Evolutionary conservation across 2,113 vertebrate genomes (phyloP), one percentile per base, ranked within the genome.

Genomic region (Actenoides hombroni): DNA sequence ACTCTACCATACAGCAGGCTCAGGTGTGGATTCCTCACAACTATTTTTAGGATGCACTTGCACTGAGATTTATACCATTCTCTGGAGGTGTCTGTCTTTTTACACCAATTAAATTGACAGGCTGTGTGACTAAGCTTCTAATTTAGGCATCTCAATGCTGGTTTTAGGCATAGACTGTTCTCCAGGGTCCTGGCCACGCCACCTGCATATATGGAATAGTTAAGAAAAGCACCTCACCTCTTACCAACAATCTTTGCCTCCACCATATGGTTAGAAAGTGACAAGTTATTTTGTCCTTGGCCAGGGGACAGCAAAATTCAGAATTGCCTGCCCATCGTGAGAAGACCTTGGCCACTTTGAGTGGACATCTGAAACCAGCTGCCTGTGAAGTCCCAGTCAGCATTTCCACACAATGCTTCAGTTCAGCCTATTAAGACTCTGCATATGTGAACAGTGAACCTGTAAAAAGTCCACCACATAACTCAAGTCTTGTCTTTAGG

Each of bases 41-140:
- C 76, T 94, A 86, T 93, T 92, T 90, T 92, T 86, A 95, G 79
- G 86, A 92, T 21, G 16, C 0, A 0, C 25, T 90, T 86, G 54
- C 54, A 54, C 54, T 54, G 77, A 90, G 88, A 93, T 92, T 95
- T 83, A 90, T 94, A 39, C 7, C 25, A 6, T 83, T 93, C 75
- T 86, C 92, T 90, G 94, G 87, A 85, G 90, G 65, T 1, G 2
- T 87, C 85, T 86, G 40, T 88, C 88, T 93, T 83, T 94, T 92
- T 70, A 40, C 6, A 3, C 63, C 2, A 3, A 88, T 93, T 88
- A 92, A 90, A 90, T 88, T 86, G 95, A 49, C 87, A 96, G 73
- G 79, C 79, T 81, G 40, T 93, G 60, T 92, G 95, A 88, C 85
- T 94, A 94, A 86, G 68, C 63, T 80, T 57, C 95, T 94, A 95